These are phyloP conservation scores for Sturmia bella DNA, from an alignment of 2,888 invertebrate genomes.

Conservation along the genomic window DNA sequence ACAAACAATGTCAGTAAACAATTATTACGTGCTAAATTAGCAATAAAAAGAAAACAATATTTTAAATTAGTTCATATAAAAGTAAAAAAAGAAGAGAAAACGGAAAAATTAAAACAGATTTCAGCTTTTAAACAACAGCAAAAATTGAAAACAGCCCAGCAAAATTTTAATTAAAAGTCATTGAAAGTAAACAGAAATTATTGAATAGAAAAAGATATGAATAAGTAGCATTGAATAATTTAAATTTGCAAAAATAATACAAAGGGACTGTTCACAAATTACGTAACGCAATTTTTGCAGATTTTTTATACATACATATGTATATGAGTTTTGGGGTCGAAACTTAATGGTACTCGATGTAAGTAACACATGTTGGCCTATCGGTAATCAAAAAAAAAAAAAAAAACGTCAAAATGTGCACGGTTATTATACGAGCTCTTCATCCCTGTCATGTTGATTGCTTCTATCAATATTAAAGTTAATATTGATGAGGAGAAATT, in stretches of 20 bases:
- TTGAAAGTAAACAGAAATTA: background rate
- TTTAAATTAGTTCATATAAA: constrained; percentile 26
- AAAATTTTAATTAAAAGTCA: constrained; percentile 1
- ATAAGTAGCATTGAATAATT: background rate
- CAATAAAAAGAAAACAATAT: constrained; percentile 27
- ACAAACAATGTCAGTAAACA: constrained; percentile 22
- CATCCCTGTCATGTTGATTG: too few relatives aligned
- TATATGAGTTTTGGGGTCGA: too few relatives aligned
- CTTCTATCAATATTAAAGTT: too few relatives aligned
- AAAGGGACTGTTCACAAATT: too few relatives aligned
- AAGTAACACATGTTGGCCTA: too few relatives aligned
- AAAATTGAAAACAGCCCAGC: background rate
- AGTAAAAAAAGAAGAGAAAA: background rate
- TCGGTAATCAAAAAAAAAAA: too few relatives aligned
- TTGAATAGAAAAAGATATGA: background rate
- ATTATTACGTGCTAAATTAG: constrained; percentile 28
- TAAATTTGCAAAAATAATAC: background rate
- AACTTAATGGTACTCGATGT: too few relatives aligned
- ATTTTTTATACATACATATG: too few relatives aligned
- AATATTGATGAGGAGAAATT: too few relatives aligned
- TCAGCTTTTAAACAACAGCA: background rate
- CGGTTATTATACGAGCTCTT: too few relatives aligned
- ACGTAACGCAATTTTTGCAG: too few relatives aligned
- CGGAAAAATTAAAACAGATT: background rate
- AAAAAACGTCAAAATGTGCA: too few relatives aligned